Evolutionary conservation across 2,113 vertebrate genomes (phyloP).

Genomic region (Shinisaurus crocodilurus): DNA sequence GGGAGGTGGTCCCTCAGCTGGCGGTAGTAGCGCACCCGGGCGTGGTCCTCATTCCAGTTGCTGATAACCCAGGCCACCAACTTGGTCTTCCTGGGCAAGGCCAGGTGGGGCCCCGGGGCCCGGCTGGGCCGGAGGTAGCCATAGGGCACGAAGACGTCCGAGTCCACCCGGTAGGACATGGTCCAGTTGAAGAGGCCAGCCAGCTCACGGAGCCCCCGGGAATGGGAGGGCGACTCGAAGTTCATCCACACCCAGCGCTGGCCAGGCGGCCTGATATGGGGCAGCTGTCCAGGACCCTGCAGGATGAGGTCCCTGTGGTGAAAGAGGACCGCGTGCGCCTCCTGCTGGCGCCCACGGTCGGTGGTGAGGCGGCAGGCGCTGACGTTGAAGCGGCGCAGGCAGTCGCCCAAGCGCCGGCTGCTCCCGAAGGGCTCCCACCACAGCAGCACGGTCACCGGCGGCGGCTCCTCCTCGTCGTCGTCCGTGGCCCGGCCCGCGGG

Average conservation of each 20-base stretch:
- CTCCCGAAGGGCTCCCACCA: constrained; percentile 87
- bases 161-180: constrained; percentile 86
- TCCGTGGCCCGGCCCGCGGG: background rate
- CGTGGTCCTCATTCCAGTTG: constrained; percentile 88
- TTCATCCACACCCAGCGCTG: constrained; percentile 98
- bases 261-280: constrained; percentile 66
- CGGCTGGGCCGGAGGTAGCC: constrained; percentile 79
- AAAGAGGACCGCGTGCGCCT: constrained; percentile 85
- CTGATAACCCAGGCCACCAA: constrained; percentile 93
- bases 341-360: constrained; percentile 63
- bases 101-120: constrained; percentile 16
- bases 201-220: constrained; percentile 70
- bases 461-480: background rate
- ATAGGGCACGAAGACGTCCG: constrained; percentile 90
- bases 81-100: constrained; percentile 75
- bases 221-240: constrained; percentile 91
- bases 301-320: constrained; percentile 86
- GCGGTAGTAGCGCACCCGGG: constrained; percentile 84
- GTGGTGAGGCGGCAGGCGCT: constrained; percentile 81
- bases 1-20: constrained; percentile 79
- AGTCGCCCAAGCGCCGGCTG: constrained; percentile 67
- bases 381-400: constrained; percentile 76
- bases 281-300: constrained; percentile 30
- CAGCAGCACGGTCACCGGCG: constrained; percentile 78
- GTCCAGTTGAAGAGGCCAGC: constrained; percentile 89